phyloP scores from a whole-genome alignment of 2,113 vertebrate species.

The Vombatus ursinus region DNA sequence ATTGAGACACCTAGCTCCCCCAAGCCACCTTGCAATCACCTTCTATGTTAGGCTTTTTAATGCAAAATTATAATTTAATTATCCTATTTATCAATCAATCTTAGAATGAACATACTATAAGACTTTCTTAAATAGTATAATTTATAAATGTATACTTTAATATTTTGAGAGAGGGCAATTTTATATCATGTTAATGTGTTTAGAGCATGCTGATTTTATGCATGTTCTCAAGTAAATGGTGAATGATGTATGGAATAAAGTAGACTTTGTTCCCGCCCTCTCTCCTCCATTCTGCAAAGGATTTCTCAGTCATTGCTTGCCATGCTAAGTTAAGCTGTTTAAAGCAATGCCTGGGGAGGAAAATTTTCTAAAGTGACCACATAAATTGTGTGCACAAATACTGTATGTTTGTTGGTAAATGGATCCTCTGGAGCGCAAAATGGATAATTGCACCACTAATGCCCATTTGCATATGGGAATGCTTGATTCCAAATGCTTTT shows the following conservation, averaged over 20 bases:
- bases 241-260: conserved; percentile 25
- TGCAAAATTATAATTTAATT: neutral
- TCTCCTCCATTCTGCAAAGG: neutral
- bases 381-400: neutral
- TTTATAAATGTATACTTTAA: too few relatives aligned
- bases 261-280: neutral
- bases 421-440: neutral
- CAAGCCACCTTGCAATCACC: neutral
- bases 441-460: neutral
- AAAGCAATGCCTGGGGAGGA: conserved; percentile 13
- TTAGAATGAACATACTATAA: neutral
- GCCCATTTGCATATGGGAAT: neutral
- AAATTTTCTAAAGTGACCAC: conserved; percentile 15
- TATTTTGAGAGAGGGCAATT: neutral
- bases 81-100: neutral
- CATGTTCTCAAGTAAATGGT: neutral
- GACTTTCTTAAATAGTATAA: neutral
- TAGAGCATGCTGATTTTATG: conserved; percentile 7
- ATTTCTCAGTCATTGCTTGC: conserved; percentile 2
- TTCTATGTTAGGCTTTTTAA: neutral
- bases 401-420: neutral
- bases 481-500: neutral
- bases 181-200: neutral
- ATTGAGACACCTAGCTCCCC: neutral
- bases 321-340: neutral